Evolutionary conservation across 2,113 vertebrate species (phyloP).

Genomic region (Pachycephala philippinensis): DNA sequence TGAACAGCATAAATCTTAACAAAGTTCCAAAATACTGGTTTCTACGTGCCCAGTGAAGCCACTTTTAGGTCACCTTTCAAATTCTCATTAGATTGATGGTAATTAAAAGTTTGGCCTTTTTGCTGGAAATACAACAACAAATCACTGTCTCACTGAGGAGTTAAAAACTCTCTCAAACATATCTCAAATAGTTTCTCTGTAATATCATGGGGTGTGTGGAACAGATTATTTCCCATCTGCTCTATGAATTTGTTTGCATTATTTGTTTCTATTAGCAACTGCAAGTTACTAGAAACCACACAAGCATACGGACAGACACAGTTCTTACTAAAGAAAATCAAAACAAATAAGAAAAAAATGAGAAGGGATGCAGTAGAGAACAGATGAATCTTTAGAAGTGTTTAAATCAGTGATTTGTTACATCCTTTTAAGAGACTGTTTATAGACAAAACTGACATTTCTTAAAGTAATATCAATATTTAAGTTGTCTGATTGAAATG

Average conservation of each 20-base stretch:
- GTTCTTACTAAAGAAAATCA: background rate
- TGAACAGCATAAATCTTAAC: background rate
- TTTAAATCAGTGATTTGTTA: background rate
- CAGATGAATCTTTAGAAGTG: background rate
- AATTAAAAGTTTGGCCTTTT: background rate
- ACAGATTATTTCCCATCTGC: conserved; percentile 49
- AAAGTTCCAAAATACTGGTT: background rate
- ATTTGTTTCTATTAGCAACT: conserved; percentile 65
- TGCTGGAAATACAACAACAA: background rate
- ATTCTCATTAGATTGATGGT: background rate
- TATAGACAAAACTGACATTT: background rate
- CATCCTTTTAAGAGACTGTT: background rate
- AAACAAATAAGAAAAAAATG: background rate
- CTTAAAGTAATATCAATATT: background rate
- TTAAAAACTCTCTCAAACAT: background rate
- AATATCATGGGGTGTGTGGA: conserved; percentile 34
- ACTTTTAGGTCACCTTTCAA: background rate
- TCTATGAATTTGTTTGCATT: conserved; percentile 50
- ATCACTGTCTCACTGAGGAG: background rate
- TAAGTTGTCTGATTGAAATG: background rate
- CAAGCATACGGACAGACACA: background rate
- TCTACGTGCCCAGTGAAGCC: background rate
- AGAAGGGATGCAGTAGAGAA: background rate
- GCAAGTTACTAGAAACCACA: conserved; percentile 10
- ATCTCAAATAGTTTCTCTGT: conserved; percentile 50